Evolutionary conservation across 1,140 invertebrate genomes (phyloP).

Genomic region (Drosophila prosaltans): DNA sequence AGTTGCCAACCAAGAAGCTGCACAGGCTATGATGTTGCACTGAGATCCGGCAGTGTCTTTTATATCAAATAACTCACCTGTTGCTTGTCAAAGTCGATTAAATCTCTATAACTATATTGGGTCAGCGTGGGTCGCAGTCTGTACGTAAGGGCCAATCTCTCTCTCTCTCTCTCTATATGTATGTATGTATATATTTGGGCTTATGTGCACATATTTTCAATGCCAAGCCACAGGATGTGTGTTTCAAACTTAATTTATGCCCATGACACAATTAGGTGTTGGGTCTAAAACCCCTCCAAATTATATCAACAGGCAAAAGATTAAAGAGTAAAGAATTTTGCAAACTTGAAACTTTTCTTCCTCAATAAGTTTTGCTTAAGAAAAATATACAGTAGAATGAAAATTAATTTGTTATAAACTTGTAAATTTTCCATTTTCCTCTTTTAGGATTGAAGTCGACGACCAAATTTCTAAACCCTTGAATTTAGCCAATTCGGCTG

Average conservation of each 20-base stretch:
- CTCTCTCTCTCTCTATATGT: too few species aligned
- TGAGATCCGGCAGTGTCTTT: conserved; percentile 32
- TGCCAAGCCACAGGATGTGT: conserved; percentile 25
- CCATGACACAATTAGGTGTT: conserved; percentile 12
- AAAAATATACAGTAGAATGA: neutral
- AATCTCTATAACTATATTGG: conserved; percentile 26
- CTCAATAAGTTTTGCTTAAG: neutral
- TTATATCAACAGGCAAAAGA: neutral
- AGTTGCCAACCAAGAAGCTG: conserved; percentile 19
- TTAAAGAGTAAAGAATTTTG: neutral
- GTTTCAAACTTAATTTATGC: conserved; percentile 40
- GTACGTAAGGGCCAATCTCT: neutral
- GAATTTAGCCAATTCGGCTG: conserved; percentile 91
- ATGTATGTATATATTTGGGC: too few species aligned
- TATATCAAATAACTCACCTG: conserved; percentile 39
- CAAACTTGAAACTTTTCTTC: too few species aligned
- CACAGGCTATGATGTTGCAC: conserved; percentile 46
- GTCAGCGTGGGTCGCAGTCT: conserved; percentile 40
- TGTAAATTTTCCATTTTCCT: neutral
- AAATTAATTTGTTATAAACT: neutral
- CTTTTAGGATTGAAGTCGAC: conserved; percentile 69
- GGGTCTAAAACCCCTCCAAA: neutral
- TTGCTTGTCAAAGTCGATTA: conserved; percentile 58
- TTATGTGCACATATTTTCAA: conserved; percentile 20
- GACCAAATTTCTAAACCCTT: conserved; percentile 86